A percentile compares a stretch with the other conserved stretches of the same genome.
Conservation (phyloP, 2,888 invertebrate genomes). For the Zygaena filipendulae region DNA sequence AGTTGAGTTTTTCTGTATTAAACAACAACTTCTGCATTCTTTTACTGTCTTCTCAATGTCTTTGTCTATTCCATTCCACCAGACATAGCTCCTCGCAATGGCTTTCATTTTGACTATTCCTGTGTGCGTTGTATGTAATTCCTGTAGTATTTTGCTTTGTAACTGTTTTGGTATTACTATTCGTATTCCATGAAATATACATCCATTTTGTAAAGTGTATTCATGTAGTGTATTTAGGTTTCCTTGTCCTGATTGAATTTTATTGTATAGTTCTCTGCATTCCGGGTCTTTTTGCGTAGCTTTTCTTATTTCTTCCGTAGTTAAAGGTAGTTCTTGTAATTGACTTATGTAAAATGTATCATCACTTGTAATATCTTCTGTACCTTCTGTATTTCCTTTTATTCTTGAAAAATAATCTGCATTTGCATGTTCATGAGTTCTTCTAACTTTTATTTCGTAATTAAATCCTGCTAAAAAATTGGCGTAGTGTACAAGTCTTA, state of each 20-base stretch:
- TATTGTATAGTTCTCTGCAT: conserved; percentile 6
- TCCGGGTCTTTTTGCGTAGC: conserved; percentile 10
- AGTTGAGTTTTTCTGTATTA: conserved; percentile 10
- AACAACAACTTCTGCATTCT: conserved; percentile 10
- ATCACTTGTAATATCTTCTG: neutral
- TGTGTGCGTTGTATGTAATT: conserved; percentile 15
- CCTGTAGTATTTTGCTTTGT: conserved; percentile 6
- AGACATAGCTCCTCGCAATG: conserved; percentile 14
- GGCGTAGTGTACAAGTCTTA: conserved; percentile 19
- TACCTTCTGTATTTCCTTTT: neutral
- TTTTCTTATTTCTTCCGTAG: conserved; percentile 7
- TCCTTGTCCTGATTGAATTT: conserved; percentile 6
- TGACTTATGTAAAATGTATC: conserved; percentile 13
- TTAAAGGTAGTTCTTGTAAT: conserved; percentile 10
- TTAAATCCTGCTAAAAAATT: conserved; percentile 18
- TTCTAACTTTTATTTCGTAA: conserved; percentile 16
- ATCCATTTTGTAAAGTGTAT: conserved; percentile 4
- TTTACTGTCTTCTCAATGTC: conserved; percentile 16
- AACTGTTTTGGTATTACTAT: conserved; percentile 6
- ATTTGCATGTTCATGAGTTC: conserved; percentile 11
- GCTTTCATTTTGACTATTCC: conserved; percentile 23
- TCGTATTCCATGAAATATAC: conserved; percentile 11
- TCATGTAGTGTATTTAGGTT: conserved; percentile 5
- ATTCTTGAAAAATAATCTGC: conserved; percentile 8
- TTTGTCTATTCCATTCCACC: conserved; percentile 19